phyloP scores from a whole-genome alignment of 2,888 invertebrate genomes.

The Chloromyia formosa region DNA sequence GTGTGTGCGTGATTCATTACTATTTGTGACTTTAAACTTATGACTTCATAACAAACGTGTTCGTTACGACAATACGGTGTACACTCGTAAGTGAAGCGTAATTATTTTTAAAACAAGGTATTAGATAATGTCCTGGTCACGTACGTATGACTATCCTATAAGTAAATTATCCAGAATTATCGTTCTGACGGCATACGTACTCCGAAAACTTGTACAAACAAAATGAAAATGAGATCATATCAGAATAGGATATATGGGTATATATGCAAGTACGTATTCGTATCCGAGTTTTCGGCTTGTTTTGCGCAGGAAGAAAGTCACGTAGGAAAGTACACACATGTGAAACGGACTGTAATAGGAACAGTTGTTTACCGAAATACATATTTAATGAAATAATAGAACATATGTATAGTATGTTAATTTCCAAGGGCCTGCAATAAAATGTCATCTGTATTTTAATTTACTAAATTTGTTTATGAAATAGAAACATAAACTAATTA shows the following conservation, averaged over 20 bases:
- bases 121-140: conserved; percentile 25
- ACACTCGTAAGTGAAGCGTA: neutral
- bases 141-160: conserved; percentile 12
- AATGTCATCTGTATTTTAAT: too few species aligned
- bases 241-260: conserved; percentile 1
- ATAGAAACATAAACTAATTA: too few species aligned
- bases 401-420: neutral
- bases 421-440: too few species aligned
- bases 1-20: conserved; percentile 3
- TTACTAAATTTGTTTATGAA: too few species aligned
- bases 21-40: neutral
- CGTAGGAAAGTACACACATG: conserved; percentile 12
- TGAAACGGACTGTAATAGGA: neutral
- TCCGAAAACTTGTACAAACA: conserved; percentile 6
- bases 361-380: conserved; percentile 10
- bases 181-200: neutral
- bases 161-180: conserved; percentile 26
- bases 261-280: too few species aligned
- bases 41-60: neutral
- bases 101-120: conserved; percentile 23
- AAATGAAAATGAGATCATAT: conserved; percentile 27
- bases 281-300: neutral
- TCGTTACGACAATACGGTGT: neutral
- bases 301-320: conserved; percentile 7
- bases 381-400: conserved; percentile 8